Evolutionary conservation across 2,888 invertebrate species (phyloP).

Genomic region (Actias luna): DNA sequence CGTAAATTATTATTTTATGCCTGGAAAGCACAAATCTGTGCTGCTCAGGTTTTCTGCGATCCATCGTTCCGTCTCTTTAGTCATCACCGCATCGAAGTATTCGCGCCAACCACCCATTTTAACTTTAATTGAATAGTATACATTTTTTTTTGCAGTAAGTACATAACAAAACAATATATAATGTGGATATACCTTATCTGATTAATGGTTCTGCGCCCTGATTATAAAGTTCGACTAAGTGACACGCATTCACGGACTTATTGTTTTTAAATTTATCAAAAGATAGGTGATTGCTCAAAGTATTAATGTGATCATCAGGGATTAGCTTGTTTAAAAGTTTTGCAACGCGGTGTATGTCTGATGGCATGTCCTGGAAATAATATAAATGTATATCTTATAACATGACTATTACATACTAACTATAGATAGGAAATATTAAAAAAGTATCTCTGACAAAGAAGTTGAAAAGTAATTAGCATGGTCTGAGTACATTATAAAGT

Average conservation of each 20-base stretch:
- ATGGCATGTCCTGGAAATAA: conserved; percentile 10
- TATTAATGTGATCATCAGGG: background rate
- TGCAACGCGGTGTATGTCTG: conserved; percentile 82
- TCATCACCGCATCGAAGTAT: conserved; percentile 84
- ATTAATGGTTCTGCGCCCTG: too few species aligned
- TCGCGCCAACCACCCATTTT: conserved; percentile 84
- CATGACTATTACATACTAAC: too few species aligned
- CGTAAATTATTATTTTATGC: too few species aligned
- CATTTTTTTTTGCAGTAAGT: too few species aligned
- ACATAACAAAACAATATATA: too few species aligned
- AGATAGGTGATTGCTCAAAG: background rate
- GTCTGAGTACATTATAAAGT: too few species aligned
- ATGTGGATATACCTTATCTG: too few species aligned
- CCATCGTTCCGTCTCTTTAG: conserved; percentile 83
- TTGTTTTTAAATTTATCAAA: background rate
- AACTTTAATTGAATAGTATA: too few species aligned
- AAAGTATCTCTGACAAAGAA: too few species aligned
- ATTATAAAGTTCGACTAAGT: too few species aligned
- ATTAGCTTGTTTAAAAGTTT: background rate
- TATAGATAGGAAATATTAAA: too few species aligned
- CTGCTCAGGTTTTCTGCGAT: conserved; percentile 80
- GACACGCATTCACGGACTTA: background rate
- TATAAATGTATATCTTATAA: background rate
- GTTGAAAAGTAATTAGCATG: too few species aligned
- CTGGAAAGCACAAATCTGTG: conserved; percentile 78